Evolutionary conservation across 37 sponge, comb jelly and placozoan species (phyloP).

Genomic region (Axinella damicornis): DNA sequence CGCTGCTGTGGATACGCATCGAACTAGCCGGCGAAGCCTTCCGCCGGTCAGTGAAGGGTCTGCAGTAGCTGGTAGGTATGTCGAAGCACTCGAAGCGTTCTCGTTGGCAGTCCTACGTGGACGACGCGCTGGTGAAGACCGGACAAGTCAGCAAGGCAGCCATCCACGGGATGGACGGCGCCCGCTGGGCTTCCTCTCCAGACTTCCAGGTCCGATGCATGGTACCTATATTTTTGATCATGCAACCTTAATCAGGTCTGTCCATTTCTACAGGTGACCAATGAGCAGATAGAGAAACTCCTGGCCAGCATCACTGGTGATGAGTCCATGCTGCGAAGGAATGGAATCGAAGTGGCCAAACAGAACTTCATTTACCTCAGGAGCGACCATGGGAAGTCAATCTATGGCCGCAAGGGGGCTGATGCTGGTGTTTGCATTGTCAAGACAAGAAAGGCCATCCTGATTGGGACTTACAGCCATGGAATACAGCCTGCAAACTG

Average conservation of each 20-base stretch:
- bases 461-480: conserved; percentile 68
- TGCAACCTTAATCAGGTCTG: too few species aligned
- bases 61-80: too few species aligned
- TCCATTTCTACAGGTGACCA: conserved; percentile 48
- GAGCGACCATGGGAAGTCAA: conserved; percentile 35
- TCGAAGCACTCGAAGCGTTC: too few species aligned
- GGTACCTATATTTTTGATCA: too few species aligned
- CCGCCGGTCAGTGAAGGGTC: too few species aligned
- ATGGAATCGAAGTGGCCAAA: conserved; percentile 63
- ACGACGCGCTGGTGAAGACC: conserved; percentile 70
- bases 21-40: too few species aligned
- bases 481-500: conserved; percentile 82
- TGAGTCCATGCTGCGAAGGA: conserved; percentile 7
- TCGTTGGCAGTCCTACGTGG: conserved; percentile 79
- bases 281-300: conserved; percentile 55
- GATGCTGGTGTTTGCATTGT: conserved; percentile 73
- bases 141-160: conserved; percentile 82
- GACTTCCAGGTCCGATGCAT: conserved; percentile 67
- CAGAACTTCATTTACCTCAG: conserved; percentile 61
- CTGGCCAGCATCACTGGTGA: conserved; percentile 73
- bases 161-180: conserved; percentile 81
- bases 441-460: conserved; percentile 56
- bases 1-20: too few species aligned
- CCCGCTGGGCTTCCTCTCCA: conserved; percentile 64
- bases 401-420: conserved; percentile 65